These are phyloP conservation scores for Amphibalanus amphitrite DNA, from an alignment of 1,140 invertebrate genomes.

Conservation along the genomic window DNA sequence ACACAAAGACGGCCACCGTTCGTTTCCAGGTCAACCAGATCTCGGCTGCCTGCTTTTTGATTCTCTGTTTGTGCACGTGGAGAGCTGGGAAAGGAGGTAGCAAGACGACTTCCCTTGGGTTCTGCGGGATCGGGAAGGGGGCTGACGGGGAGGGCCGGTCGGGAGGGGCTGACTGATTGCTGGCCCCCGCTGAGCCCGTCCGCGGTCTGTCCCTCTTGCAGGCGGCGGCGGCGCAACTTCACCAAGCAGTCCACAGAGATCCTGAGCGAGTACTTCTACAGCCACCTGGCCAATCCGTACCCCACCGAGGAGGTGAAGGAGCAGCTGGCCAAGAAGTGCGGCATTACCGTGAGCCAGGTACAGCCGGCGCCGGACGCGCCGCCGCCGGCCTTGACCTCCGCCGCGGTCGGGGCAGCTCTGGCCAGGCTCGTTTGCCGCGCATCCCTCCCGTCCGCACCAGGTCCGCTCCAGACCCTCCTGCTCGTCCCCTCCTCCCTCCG, in stretches of 20 bases:
- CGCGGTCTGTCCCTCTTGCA: constrained; percentile 23
- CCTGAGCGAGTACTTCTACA: constrained; percentile 99
- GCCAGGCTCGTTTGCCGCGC: neutral
- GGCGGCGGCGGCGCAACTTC: constrained; percentile 96
- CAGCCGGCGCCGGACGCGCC: constrained; percentile 9
- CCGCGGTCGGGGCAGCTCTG: neutral
- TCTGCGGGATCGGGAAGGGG: too few species aligned
- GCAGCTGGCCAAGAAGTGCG: constrained; percentile 97
- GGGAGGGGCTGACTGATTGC: too few species aligned
- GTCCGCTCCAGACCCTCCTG: constrained; percentile 5
- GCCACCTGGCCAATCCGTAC: constrained; percentile 97
- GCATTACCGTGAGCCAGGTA: constrained; percentile 92
- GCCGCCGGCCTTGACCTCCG: neutral
- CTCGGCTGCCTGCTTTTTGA: too few species aligned
- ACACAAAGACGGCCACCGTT: too few species aligned
- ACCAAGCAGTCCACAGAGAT: constrained; percentile 99
- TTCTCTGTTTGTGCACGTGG: too few species aligned
- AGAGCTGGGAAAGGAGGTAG: too few species aligned
- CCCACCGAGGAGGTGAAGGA: constrained; percentile 99
- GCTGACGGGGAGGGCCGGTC: too few species aligned
- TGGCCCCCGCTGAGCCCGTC: neutral
- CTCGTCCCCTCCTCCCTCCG: neutral
- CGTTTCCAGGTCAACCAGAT: too few species aligned
- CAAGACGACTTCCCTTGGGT: too few species aligned
- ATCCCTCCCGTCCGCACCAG: neutral